Evolutionary conservation across 2,113 vertebrate species (phyloP), one percentile per base, ranked within the genome.

Genomic region (Lota lota): DNA sequence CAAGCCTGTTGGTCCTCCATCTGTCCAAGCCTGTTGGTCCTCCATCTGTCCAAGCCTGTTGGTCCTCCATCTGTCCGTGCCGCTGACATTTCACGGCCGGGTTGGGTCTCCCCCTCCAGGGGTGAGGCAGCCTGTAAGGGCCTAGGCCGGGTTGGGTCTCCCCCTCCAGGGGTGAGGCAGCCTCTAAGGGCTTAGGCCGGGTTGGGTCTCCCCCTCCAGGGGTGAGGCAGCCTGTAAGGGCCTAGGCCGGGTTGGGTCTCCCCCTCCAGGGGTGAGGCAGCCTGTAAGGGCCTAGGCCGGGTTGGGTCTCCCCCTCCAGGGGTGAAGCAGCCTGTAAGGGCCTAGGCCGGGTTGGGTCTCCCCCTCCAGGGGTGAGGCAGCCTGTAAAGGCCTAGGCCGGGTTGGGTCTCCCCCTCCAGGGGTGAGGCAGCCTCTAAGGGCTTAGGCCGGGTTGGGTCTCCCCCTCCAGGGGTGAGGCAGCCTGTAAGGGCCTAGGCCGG

Each of bases 31-130:
- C 6, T 0, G 63, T 24, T 18, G 19, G 60, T 68, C 62, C 74
- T 66, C 2, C 21, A 20, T 76, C 68, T 33, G 61, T 33, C 33
- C 59, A 56, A 18, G 53, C 53, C 6, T 0, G 63, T 24, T 18
- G 19, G 60, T 68, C 62, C 74, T 66, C 2, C 21, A 20, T 76
- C 68, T 33, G 61, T 33, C 33, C 59, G 4, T n/a, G 18, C 63
- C n/a, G 28, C 28, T 74, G 67, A 74, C 70, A 82, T 82, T 83
- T 83, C 74, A 67, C 72, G 73, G 66, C 67, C 28, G 28, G 28
- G 28, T 33, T 6, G 28, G 28, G 28, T 33, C 28, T 33, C 28
- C 28, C 28, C 28, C 28, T 67, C 74, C 56, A 36, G 51, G 75
- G 69, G 70, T 21, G 69, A 51, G 54, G 69, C 22, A 54, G 62